Base-by-base conservation (phyloP, 2,113 vertebrate genomes). In the Rhadina sibilatrix region DNA sequence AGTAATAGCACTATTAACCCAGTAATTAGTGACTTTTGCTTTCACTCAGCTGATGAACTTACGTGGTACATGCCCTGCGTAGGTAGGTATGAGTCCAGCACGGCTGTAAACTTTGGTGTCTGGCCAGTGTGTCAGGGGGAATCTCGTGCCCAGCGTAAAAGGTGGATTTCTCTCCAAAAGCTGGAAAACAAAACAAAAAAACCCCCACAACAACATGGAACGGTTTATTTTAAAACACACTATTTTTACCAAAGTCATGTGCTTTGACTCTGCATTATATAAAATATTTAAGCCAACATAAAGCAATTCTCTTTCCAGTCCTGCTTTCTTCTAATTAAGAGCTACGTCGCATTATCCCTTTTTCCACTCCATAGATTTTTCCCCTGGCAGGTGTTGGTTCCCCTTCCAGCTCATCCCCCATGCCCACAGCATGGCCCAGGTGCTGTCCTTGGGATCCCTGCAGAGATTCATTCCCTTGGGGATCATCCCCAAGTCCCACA, bases 61-160 rank as follows among this genome's bases (percentile, higher is more conserved):
- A 98, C 98, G 20, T 8, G 98, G 98, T 22, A 98, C 65, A 4
- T 98, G 98, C 23, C 98, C 98, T 0, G 12, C 38, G 57, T 98
- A 98, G 94, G 81, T 94, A 3, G 98, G 98, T 2, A 93, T 82
- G 66, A 97, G 95, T 20, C 98, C 98, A 3, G 46, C 85, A 24
- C 89, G 96, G 61, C 3, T 93, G 87, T 98, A 98, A 78, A 98
- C 93, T 38, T 13, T 90, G 72, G n/a, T 71, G 31, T 83, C 71
- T 11, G 97, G 98, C 97, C 97, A 98, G 71, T 98, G 82, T 3
- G 93, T 95, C 2, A 5, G 56, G 25, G 97, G 97, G 24, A 95
- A 94, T 13, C 94, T 95, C 24, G 82, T 89, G 8, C 96, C 97
- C 82, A 96, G 66, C 2, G 83, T 91, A 2, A 59, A 91, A 61